Percentiles rank a stretch among this genome's conserved stretches.
phyloP scores from a whole-genome alignment of 2,797 vertebrate genomes.

The Sebastes steindachneri region DNA sequence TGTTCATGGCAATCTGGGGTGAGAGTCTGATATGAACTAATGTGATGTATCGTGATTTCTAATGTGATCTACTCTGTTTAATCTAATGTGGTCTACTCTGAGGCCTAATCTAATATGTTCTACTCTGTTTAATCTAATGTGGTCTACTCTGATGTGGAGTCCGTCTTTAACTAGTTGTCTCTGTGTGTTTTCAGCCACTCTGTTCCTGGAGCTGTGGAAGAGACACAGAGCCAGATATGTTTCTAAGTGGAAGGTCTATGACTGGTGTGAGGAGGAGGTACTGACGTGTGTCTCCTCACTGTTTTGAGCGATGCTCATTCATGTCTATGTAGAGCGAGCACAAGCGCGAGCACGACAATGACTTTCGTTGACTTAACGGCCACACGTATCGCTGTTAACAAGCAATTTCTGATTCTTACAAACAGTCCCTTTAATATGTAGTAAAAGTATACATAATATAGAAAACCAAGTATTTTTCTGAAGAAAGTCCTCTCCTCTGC shows the following conservation, averaged over 20 bases:
- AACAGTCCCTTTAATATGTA: no score
- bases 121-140: no score
- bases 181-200: slow-evolving; percentile 83
- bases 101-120: no score
- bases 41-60: background rate
- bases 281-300: no score
- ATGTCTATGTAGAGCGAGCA: no score
- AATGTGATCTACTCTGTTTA: no score
- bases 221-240: slow-evolving; percentile 84
- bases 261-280: slow-evolving; percentile 95
- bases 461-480: background rate
- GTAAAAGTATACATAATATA: no score
- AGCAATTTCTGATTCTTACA: no score
- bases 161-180: background rate
- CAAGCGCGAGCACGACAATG: no score
- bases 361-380: no score
- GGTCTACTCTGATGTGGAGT: background rate
- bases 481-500: background rate
- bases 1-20: slow-evolving; percentile 97
- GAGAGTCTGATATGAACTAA: slow-evolving; percentile 56
- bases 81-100: background rate
- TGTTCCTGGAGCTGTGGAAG: slow-evolving; percentile 96
- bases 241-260: slow-evolving; percentile 87
- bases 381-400: no score
- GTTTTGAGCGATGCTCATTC: no score